Base-by-base conservation (phyloP, 2,888 invertebrate species). In the Cynaeus angustus region DNA sequence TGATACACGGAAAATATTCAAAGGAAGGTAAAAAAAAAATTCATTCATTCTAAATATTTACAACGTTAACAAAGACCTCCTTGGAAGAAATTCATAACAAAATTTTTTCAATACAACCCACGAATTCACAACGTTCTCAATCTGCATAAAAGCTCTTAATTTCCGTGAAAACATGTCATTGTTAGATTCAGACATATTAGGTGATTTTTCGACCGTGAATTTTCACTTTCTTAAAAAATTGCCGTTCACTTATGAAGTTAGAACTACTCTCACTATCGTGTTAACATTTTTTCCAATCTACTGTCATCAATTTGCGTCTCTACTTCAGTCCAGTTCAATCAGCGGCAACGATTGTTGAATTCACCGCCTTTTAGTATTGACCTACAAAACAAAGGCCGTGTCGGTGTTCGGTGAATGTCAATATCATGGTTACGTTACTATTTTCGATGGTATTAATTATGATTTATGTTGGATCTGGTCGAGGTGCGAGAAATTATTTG, bases 321-420 rank as follows among this genome's bases (percentile, higher is more conserved):
- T 7, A 50, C 6, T 16, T 38, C 2, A 43, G 48, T 62, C 58
- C 14, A 30, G 33, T 46, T 59, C 13, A n/a, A 30, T 59, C 46
- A 59, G 16, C 37, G 10, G 13, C 48, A 48, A 48, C 10, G 12
- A 48, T 10, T 41, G 41, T 28, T 41, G 10, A 16, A 53, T 66
- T 46, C n/a, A n/a, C n/a, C n/a, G n/a, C 55, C 66, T 70, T 70
- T 70, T 70, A 66, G 43, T 70, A 14, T 66, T 61, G 70, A 53
- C 70, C 70, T 59, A 70, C 58, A 69, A 65, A 65, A n/a, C 16
- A 59, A 69, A 45, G 28, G 52, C 59, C 66, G 61, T 45, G 55
- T 16, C 65, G 68, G 33, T 38, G 56, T 56, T 55, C 43, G 48
- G 45, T 59, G 70, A 70, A 70, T 70, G 70, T 70, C 70, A 66